Percentiles rank a stretch among this genome's conserved stretches.
These are phyloP conservation scores for Pandemis cinnamomeana DNA, from an alignment of 2,888 invertebrate genomes.

Conservation along the genomic window DNA sequence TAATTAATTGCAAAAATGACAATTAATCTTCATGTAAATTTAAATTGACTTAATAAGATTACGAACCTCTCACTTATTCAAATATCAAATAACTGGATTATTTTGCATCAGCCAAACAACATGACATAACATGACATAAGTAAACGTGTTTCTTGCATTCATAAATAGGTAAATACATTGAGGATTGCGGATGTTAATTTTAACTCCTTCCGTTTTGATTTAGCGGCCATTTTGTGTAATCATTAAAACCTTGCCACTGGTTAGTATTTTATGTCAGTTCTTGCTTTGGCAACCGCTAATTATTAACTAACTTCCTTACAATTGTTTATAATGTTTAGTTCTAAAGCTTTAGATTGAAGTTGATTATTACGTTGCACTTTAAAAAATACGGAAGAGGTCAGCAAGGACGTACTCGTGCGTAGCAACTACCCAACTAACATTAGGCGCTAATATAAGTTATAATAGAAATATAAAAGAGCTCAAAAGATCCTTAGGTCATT, in stretches of 20 bases:
- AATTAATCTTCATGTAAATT: slow-evolving; percentile 11
- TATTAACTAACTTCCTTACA: slow-evolving; percentile 10
- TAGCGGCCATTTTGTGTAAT: not conserved
- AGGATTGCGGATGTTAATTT: slow-evolving; percentile 15
- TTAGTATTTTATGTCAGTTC: not conserved
- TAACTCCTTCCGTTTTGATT: slow-evolving; percentile 24
- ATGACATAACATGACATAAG: slow-evolving; percentile 26
- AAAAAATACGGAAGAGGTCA: no score
- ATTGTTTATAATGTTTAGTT: not conserved
- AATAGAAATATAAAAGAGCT: no score
- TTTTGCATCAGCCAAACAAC: slow-evolving; percentile 10
- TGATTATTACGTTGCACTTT: no score
- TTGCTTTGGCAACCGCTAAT: not conserved
- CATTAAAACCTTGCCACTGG: slow-evolving; percentile 3
- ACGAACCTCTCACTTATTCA: slow-evolving; percentile 29
- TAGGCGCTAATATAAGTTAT: no score
- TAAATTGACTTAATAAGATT: slow-evolving; percentile 8
- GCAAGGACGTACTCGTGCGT: no score
- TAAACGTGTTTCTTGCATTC: slow-evolving; percentile 3
- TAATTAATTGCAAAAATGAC: not conserved
- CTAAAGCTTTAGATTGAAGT: not conserved
- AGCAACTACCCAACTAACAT: no score
- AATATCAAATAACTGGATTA: slow-evolving; percentile 16
- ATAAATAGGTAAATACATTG: slow-evolving; percentile 17
- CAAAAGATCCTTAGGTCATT: no score